A percentile compares a stretch with the other conserved stretches of the same genome.
These are phyloP conservation scores for Ceratosolen fusciceps DNA, from an alignment of 1,140 invertebrate species.

Conservation along the genomic window DNA sequence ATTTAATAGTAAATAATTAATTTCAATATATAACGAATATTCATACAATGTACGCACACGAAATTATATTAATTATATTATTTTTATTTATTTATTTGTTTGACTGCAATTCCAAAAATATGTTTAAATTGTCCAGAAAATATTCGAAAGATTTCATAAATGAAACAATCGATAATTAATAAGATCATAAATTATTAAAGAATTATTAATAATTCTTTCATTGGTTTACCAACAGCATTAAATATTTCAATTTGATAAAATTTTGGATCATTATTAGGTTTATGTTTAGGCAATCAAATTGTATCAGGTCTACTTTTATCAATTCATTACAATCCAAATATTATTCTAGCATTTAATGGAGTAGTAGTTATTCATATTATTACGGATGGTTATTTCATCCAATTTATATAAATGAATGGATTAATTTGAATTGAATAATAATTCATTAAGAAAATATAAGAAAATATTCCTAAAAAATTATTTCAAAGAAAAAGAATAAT, in stretches of 20 bases:
- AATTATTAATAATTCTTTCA: constrained; percentile 62
- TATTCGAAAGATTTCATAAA: too few species aligned
- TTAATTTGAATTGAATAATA: too few species aligned
- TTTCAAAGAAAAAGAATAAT: constrained; percentile 73
- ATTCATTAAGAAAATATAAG: constrained; percentile 82
- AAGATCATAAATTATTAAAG: constrained; percentile 16
- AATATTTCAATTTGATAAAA: constrained; percentile 64
- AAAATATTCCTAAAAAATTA: constrained; percentile 78
- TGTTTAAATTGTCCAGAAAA: too few species aligned
- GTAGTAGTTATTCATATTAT: constrained; percentile 73
- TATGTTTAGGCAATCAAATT: too few species aligned
- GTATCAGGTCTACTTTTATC: too few species aligned
- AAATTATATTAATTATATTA: too few species aligned
- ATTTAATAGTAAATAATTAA: too few species aligned
- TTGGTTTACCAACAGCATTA: constrained; percentile 70
- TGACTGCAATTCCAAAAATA: too few species aligned
- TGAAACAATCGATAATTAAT: constrained; percentile 31
- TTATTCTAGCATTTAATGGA: constrained; percentile 75
- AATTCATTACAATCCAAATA: too few species aligned
- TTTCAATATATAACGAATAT: too few species aligned
- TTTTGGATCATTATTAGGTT: constrained; percentile 73
- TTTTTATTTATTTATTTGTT: too few species aligned
- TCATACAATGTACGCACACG: too few species aligned
- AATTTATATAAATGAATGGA: constrained; percentile 73
- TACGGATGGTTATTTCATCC: constrained; percentile 73